These are phyloP conservation scores for Anolis sagrei DNA, from an alignment of 2,113 vertebrate species.

Conservation along the genomic window DNA sequence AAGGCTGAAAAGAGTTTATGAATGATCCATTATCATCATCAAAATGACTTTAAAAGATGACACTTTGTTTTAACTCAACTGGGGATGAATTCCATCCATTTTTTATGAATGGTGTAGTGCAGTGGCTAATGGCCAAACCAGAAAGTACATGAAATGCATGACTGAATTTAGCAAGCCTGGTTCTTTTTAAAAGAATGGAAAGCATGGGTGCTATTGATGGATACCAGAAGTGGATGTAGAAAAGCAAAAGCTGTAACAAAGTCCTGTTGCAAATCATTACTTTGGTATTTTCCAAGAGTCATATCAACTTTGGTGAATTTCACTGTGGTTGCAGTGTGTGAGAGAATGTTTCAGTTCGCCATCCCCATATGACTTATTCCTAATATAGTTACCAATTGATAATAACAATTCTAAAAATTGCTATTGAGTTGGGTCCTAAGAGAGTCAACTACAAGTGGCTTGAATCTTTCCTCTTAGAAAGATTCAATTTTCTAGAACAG, in stretches of 20 bases:
- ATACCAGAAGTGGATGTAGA: not conserved
- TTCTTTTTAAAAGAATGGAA: not conserved
- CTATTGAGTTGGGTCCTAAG: not conserved
- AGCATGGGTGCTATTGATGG: not conserved
- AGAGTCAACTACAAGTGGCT: not conserved
- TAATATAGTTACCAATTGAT: not conserved
- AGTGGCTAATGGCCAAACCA: not conserved
- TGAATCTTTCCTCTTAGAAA: not conserved
- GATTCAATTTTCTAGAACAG: no score
- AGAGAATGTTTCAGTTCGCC: not conserved
- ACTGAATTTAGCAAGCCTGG: not conserved
- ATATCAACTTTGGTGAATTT: not conserved
- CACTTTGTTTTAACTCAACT: not conserved
- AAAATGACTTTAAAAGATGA: conserved; percentile 13
- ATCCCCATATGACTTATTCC: no score
- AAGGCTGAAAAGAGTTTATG: conserved; percentile 18
- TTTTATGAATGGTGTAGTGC: not conserved
- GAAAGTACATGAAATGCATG: not conserved
- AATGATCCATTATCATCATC: conserved; percentile 13
- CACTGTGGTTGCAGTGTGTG: not conserved
- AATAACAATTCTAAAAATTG: not conserved
- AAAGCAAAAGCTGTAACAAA: no score
- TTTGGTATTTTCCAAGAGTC: not conserved
- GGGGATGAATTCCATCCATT: conserved; percentile 14
- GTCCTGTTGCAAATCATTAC: not conserved